phyloP scores from a whole-genome alignment of 2,888 invertebrate species.

The Thera obeliscata region DNA sequence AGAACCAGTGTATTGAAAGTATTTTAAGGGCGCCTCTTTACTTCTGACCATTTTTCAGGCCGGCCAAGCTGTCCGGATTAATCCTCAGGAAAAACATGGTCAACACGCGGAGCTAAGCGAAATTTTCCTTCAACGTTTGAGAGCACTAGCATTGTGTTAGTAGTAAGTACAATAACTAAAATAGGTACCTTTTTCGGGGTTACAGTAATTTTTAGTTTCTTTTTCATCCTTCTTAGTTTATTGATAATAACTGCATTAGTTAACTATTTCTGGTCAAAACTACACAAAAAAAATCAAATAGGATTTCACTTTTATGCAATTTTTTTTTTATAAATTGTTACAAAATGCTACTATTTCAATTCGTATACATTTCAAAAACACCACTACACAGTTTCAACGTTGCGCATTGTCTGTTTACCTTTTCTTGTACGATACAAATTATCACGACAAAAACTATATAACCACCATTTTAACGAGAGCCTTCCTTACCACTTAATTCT shows the following conservation, averaged over 20 bases:
- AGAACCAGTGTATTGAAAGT: too few relatives aligned
- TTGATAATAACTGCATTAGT: neutral
- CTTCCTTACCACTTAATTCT: conserved; percentile 15
- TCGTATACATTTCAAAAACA: conserved; percentile 19
- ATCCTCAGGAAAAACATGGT: too few relatives aligned
- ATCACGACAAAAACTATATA: conserved; percentile 43
- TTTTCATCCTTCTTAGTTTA: conserved; percentile 42
- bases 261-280: neutral
- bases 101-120: too few relatives aligned
- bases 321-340: neutral
- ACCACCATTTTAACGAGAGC: conserved; percentile 45
- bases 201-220: conserved; percentile 49
- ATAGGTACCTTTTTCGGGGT: conserved; percentile 48
- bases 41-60: too few relatives aligned
- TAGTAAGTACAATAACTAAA: neutral
- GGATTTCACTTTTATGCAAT: conserved; percentile 1
- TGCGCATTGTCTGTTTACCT: conserved; percentile 35
- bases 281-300: neutral
- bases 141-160: too few relatives aligned
- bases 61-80: too few relatives aligned
- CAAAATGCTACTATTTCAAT: conserved; percentile 8
- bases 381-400: conserved; percentile 26
- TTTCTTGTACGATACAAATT: conserved; percentile 37
- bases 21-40: too few relatives aligned
- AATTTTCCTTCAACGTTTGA: too few relatives aligned